A percentile compares a stretch with the other conserved stretches of the same genome.
phyloP scores from a whole-genome alignment of 2,797 vertebrate genomes.

The Melanotaenia boesemani region DNA sequence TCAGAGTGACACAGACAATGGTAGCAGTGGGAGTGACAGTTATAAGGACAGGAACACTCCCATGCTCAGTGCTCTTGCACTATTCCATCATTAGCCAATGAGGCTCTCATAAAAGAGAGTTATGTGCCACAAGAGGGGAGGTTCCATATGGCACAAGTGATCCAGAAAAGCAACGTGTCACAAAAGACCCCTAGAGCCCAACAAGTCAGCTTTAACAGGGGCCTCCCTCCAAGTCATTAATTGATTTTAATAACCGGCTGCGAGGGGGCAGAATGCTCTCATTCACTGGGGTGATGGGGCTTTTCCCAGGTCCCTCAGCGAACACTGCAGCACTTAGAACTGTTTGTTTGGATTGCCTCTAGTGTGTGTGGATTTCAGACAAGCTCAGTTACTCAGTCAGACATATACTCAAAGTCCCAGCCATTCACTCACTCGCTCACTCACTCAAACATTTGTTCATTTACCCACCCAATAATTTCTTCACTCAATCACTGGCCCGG shows the following conservation, averaged over 20 bases:
- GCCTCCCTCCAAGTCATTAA: constrained; percentile 80
- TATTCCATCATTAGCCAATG: constrained; percentile 83
- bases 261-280: constrained; percentile 79
- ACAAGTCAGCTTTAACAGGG: constrained; percentile 81
- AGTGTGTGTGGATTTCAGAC: constrained; percentile 74
- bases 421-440: constrained; percentile 69
- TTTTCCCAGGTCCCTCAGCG: constrained; percentile 74
- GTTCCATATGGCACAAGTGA: constrained; percentile 85
- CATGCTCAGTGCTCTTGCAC: constrained; percentile 72
- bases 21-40: constrained; percentile 71
- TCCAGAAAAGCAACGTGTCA: constrained; percentile 83
- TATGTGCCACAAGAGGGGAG: constrained; percentile 81
- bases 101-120: constrained; percentile 83
- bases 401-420: constrained; percentile 79
- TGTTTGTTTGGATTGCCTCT: constrained; percentile 82
- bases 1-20: constrained; percentile 58
- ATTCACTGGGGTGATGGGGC: constrained; percentile 81
- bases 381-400: constrained; percentile 73
- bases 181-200: constrained; percentile 80
- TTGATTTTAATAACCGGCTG: constrained; percentile 85
- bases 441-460: constrained; percentile 82
- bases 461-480: constrained; percentile 82
- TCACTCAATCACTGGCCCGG: constrained; percentile 79
- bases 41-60: constrained; percentile 67
- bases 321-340: constrained; percentile 82